Conservation (phyloP, 2,113 vertebrate genomes). For the Oreochromis aureus region DNA sequence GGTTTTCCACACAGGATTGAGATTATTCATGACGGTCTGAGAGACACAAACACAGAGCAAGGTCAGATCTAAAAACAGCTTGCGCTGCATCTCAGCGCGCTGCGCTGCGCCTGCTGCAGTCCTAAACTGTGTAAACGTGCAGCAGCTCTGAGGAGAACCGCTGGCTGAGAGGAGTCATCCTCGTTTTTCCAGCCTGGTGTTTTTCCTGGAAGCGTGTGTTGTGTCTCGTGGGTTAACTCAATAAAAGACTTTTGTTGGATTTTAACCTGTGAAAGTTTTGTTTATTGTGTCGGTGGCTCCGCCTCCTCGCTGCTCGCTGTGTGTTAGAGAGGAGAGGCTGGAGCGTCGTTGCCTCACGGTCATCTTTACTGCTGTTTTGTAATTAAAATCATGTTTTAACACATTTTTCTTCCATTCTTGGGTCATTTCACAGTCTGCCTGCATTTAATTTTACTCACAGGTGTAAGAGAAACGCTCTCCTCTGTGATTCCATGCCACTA, state of each 20-base stretch:
- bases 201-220: background rate
- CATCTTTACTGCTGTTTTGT: background rate
- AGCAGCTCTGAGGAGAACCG: background rate
- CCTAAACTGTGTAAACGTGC: rapidly evolving
- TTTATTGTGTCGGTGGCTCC: background rate
- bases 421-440: background rate
- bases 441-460: rapidly evolving
- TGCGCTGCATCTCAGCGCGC: rapidly evolving
- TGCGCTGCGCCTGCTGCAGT: background rate
- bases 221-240: background rate
- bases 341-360: background rate
- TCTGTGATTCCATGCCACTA: rapidly evolving
- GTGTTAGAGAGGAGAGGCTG: background rate
- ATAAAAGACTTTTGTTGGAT: background rate
- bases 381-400: background rate
- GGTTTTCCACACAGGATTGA: conserved; percentile 94
- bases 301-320: background rate
- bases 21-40: conserved; percentile 97
- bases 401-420: background rate
- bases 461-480: background rate
- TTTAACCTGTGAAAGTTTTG: background rate
- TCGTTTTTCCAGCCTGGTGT: background rate
- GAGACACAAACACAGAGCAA: background rate
- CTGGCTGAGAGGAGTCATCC: background rate
- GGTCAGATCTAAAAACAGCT: background rate